phyloP scores from a whole-genome alignment of 2,888 invertebrate species.

The Stenoptilia bipunctidactyla region DNA sequence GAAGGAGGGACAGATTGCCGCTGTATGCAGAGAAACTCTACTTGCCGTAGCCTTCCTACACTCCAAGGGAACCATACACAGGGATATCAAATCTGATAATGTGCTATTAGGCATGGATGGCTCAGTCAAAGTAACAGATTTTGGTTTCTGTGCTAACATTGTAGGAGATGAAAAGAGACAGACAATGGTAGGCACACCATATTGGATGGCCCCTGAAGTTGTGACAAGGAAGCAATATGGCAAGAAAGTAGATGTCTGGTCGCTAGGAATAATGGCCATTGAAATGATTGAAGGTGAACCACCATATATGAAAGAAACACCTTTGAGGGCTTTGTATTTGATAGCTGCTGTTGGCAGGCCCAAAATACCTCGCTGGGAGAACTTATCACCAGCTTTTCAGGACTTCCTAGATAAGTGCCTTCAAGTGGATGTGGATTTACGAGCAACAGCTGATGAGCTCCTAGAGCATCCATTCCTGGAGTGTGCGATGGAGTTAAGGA shows the following conservation, averaged over 20 bases:
- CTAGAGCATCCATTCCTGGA: constrained; percentile 84
- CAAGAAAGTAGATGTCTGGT: constrained; percentile 95
- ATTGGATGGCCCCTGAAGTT: constrained; percentile 98
- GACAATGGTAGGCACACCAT: constrained; percentile 98
- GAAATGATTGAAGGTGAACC: constrained; percentile 96
- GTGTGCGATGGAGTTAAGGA: constrained; percentile 83
- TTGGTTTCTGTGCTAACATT: constrained; percentile 98
- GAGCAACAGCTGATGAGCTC: constrained; percentile 83
- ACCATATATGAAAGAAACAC: constrained; percentile 96
- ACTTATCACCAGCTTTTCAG: constrained; percentile 81
- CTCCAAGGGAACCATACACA: constrained; percentile 89
- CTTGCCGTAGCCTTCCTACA: constrained; percentile 92
- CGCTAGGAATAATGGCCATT: constrained; percentile 97
- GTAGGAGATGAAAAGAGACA: constrained; percentile 94
- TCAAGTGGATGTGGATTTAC: constrained; percentile 83
- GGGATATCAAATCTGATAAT: constrained; percentile 98
- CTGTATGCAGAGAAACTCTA: constrained; percentile 88
- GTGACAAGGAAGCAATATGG: constrained; percentile 94
- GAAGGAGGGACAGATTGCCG: constrained; percentile 97
- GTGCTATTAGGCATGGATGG: constrained; percentile 94
- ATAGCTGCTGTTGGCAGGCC: constrained; percentile 97
- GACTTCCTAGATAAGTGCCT: constrained; percentile 91
- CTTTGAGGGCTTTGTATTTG: constrained; percentile 90
- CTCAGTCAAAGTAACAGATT: constrained; percentile 93
- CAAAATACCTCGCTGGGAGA: constrained; percentile 86